A percentile compares a stretch with the other conserved stretches of the same genome.
These are phyloP conservation scores for Ciconia maguari DNA, from an alignment of 2,113 vertebrate species.

Conservation along the genomic window DNA sequence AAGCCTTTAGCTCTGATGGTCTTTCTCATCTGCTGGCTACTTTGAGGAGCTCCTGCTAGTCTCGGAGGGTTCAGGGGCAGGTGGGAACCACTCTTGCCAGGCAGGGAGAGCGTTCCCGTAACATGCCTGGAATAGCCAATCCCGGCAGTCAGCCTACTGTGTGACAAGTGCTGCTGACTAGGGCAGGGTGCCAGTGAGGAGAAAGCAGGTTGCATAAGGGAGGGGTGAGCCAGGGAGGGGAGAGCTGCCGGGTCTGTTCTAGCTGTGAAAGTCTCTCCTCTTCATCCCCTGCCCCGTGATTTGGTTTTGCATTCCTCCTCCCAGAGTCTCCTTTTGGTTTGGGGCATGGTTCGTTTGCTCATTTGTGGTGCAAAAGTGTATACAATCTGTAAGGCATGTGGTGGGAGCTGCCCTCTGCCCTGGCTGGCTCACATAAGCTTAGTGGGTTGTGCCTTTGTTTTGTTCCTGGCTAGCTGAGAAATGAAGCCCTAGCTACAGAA, in stretches of 20 bases:
- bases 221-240: neutral
- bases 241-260: neutral
- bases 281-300: neutral
- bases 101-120: neutral
- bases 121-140: neutral
- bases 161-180: neutral
- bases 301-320: neutral
- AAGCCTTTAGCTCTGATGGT: neutral
- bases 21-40: neutral
- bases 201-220: neutral
- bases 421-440: neutral
- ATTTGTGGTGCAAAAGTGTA: neutral
- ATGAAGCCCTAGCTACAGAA: neutral
- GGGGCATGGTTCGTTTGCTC: neutral
- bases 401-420: neutral
- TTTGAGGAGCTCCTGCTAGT: neutral
- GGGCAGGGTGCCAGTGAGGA: neutral
- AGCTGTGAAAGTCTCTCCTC: neutral
- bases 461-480: neutral
- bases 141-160: neutral
- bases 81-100: neutral
- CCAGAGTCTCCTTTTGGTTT: neutral
- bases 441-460: neutral
- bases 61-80: neutral
- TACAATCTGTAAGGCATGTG: neutral